Conservation (phyloP, 1,140 invertebrate genomes). For the Nylanderia fulva region DNA sequence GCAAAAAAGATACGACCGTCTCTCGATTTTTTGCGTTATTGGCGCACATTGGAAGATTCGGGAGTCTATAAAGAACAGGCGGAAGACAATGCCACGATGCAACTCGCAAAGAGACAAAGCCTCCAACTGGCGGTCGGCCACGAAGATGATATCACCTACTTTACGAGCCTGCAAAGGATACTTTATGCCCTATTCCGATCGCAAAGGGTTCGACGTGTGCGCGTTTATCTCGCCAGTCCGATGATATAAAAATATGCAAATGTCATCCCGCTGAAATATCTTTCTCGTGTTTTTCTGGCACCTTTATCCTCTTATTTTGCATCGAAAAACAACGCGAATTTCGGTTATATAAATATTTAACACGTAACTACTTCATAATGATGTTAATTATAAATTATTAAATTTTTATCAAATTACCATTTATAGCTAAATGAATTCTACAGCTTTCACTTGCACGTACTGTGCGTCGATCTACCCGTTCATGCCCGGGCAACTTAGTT, state of each 20-base stretch:
- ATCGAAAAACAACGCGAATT: neutral
- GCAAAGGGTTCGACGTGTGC: slow-evolving; percentile 70
- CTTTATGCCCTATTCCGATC: slow-evolving; percentile 75
- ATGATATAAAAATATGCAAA: slow-evolving; percentile 76
- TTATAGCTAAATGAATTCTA: neutral
- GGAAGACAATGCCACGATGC: slow-evolving; percentile 78
- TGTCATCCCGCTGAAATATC: slow-evolving; percentile 77
- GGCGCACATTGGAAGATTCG: slow-evolving; percentile 66
- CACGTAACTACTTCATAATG: neutral
- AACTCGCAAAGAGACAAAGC: slow-evolving; percentile 78
- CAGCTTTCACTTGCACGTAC: neutral
- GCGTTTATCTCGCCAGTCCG: slow-evolving; percentile 68
- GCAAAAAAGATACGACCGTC: slow-evolving; percentile 41
- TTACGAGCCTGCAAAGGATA: slow-evolving; percentile 79
- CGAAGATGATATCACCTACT: slow-evolving; percentile 81
- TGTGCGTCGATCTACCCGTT: neutral
- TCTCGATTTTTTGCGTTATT: slow-evolving; percentile 73
- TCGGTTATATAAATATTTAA: neutral
- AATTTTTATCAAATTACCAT: neutral
- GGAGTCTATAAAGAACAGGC: slow-evolving; percentile 71
- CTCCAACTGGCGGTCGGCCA: slow-evolving; percentile 75
- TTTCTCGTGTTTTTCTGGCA: slow-evolving; percentile 41
- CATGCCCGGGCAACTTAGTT: slow-evolving; percentile 5
- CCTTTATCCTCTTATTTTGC: neutral
- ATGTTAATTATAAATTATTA: neutral